phyloP scores from a whole-genome alignment of 2,797 vertebrate species.

The Remorina albescens region DNA sequence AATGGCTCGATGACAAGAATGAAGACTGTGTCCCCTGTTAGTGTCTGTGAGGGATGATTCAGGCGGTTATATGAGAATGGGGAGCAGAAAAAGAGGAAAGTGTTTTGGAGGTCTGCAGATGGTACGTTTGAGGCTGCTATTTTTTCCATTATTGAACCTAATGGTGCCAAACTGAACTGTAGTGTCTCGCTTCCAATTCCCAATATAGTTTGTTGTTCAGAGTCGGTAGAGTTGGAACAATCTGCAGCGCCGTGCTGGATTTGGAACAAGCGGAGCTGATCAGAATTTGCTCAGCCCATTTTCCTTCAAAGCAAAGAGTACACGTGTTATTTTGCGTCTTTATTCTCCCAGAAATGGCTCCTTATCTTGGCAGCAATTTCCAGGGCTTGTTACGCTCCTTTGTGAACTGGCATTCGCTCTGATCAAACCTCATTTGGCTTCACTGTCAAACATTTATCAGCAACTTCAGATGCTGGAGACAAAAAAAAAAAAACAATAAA shows the following conservation, averaged over 20 bases:
- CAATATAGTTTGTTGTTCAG: constrained; percentile 63
- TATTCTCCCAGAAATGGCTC: constrained; percentile 22
- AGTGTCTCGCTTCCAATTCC: constrained; percentile 68
- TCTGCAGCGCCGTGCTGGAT: constrained; percentile 64
- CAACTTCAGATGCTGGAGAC: not conserved
- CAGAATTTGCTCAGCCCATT: constrained; percentile 40
- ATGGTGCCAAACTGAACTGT: constrained; percentile 67
- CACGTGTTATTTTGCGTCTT: constrained; percentile 45
- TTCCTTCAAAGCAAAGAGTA: constrained; percentile 40
- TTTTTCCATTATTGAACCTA: constrained; percentile 74
- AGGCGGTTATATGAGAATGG: constrained; percentile 65
- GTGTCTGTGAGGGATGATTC: constrained; percentile 77
- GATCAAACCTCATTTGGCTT: constrained; percentile 29
- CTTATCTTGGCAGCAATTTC: constrained; percentile 45
- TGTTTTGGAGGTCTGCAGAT: constrained; percentile 74
- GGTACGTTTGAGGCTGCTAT: constrained; percentile 71
- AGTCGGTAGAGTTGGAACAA: constrained; percentile 65
- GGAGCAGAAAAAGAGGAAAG: constrained; percentile 65
- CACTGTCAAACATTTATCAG: not conserved
- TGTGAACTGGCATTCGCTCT: constrained; percentile 42
- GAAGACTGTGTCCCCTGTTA: constrained; percentile 78
- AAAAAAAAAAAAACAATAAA: constrained; percentile 25
- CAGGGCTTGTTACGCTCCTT: constrained; percentile 46
- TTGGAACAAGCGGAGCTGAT: constrained; percentile 56
- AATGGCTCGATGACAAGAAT: constrained; percentile 76